These are phyloP conservation scores for Xestia c-nigrum DNA, from an alignment of 2,888 invertebrate species.

Conservation along the genomic window DNA sequence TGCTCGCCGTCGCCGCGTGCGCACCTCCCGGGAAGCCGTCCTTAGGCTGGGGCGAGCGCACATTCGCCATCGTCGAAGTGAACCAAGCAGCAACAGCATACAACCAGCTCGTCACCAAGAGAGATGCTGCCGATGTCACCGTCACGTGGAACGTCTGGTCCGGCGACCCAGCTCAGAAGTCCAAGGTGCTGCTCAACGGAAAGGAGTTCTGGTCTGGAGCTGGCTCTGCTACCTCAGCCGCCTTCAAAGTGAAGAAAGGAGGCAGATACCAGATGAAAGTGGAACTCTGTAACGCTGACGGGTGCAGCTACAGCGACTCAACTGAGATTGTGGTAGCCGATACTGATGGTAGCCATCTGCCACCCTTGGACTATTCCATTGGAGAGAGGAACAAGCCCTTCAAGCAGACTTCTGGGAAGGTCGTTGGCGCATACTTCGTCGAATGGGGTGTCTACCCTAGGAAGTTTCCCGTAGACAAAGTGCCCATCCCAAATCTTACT, in stretches of 20 bases:
- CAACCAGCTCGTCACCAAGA: conserved; percentile 85
- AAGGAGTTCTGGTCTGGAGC: conserved; percentile 84
- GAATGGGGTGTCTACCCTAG: conserved; percentile 89
- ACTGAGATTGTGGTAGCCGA: conserved; percentile 87
- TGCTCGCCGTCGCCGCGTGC: conserved; percentile 72
- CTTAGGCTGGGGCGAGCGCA: conserved; percentile 87
- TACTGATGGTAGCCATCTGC: conserved; percentile 88
- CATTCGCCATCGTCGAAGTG: conserved; percentile 87
- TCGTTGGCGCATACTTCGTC: conserved; percentile 87
- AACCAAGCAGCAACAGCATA: conserved; percentile 89
- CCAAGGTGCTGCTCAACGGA: conserved; percentile 81
- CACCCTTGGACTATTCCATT: conserved; percentile 82
- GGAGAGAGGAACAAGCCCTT: conserved; percentile 87
- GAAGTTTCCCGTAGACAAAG: conserved; percentile 85
- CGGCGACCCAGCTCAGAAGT: conserved; percentile 83
- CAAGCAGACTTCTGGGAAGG: conserved; percentile 88
- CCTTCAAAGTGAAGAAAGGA: conserved; percentile 86
- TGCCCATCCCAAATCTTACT: conserved; percentile 86
- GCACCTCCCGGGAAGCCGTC: conserved; percentile 86
- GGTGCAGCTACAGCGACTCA: conserved; percentile 83
- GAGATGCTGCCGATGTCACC: conserved; percentile 85
- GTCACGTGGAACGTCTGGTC: conserved; percentile 89
- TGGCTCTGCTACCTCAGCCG: conserved; percentile 81
- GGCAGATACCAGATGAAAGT: conserved; percentile 86
- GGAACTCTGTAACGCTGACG: conserved; percentile 85